phyloP scores from a whole-genome alignment of 2,113 vertebrate genomes.

The Hydrochoerus hydrochaeris region DNA sequence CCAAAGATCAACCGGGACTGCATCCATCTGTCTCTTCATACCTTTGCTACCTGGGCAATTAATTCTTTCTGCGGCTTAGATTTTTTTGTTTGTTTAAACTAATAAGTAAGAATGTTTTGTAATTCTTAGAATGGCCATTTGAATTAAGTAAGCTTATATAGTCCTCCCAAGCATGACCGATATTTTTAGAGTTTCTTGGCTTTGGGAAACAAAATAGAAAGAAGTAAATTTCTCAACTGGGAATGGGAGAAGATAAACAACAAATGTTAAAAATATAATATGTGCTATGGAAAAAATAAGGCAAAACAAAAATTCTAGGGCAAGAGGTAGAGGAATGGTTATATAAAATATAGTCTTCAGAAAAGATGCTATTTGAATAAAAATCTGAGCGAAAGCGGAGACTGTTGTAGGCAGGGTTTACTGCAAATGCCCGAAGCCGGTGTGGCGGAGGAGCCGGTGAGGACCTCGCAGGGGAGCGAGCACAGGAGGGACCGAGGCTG shows the following conservation, averaged over 20 bases:
- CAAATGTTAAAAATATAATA: neutral
- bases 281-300: neutral
- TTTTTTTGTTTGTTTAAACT: neutral
- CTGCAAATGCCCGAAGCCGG: neutral
- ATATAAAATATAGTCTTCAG: neutral
- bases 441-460: neutral
- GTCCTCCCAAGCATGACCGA: neutral
- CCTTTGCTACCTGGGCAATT: neutral
- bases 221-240: neutral
- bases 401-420: neutral
- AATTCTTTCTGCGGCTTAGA: constrained; percentile 3
- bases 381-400: neutral
- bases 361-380: constrained; percentile 4
- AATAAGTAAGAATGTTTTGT: neutral
- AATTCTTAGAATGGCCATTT: neutral
- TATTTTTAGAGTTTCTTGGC: neutral
- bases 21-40: neutral
- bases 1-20: neutral
- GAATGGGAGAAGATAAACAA: neutral
- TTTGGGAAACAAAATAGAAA: constrained; percentile 40
- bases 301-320: neutral
- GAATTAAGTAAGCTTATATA: constrained; percentile 7
- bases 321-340: neutral
- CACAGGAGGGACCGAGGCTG: neutral
- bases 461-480: neutral